Conservation (phyloP, 2,113 vertebrate species). For the Aleadryas rufinucha region DNA sequence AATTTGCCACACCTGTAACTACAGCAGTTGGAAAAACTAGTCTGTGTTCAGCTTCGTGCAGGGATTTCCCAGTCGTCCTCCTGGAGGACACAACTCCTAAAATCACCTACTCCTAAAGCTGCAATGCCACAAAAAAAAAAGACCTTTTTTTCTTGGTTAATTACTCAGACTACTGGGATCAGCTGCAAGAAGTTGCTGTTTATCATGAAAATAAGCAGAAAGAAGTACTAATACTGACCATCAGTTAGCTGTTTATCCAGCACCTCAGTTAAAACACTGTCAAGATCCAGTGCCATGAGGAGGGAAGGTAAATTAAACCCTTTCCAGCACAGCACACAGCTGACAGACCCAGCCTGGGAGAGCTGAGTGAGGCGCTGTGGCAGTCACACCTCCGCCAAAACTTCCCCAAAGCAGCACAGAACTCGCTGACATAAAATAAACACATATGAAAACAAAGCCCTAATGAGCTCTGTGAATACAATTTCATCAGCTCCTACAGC, state of each 20-base stretch:
- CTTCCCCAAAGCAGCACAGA: background rate
- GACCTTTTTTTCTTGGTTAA: background rate
- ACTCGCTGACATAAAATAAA: background rate
- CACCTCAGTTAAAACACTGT: background rate
- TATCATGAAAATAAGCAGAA: background rate
- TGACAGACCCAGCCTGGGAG: background rate
- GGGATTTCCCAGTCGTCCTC: background rate
- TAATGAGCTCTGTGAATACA: background rate
- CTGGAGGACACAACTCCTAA: background rate
- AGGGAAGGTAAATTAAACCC: background rate
- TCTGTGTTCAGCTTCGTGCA: background rate
- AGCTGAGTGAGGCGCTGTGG: fast-evolving
- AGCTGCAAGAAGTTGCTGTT: background rate
- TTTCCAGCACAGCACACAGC: background rate
- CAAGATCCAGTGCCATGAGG: background rate
- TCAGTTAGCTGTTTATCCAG: background rate
- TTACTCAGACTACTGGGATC: background rate
- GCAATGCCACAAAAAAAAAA: background rate
- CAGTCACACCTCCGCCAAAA: fast-evolving
- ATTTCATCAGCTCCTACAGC: background rate
- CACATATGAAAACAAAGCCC: background rate
- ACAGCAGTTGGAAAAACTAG: background rate
- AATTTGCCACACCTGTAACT: background rate
- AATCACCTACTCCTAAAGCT: background rate
- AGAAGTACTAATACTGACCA: background rate